Base-by-base conservation (phyloP, 92 coral and sea anemone species). In the Muricea muricata region DNA sequence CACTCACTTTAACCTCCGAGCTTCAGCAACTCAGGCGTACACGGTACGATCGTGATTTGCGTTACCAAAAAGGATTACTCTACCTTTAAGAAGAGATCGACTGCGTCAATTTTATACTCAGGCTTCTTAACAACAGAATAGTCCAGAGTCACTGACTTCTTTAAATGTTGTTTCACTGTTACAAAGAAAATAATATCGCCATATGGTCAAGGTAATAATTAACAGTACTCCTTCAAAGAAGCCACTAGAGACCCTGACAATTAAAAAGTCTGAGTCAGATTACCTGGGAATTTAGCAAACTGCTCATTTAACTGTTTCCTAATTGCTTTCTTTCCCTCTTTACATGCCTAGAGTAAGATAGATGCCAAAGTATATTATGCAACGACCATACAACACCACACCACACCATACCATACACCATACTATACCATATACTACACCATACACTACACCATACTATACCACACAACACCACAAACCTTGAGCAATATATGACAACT, bases 181-280 rank as follows among this genome's bases (percentile, higher is more conserved):
- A 37, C 42, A 37, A 37, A 4, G 9, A n/a, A n/a, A n/a, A n/a
- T n/a, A n/a, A n/a, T n/a, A n/a, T n/a, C n/a, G n/a, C n/a, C n/a
- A n/a, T n/a, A n/a, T n/a, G n/a, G n/a, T n/a, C n/a, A n/a, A n/a
- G n/a, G n/a, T n/a, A n/a, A n/a, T n/a, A n/a, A n/a, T n/a, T n/a
- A n/a, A n/a, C n/a, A n/a, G n/a, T n/a, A n/a, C n/a, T n/a, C n/a
- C n/a, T n/a, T n/a, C n/a, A n/a, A n/a, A n/a, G n/a, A n/a, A n/a
- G n/a, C n/a, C n/a, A n/a, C n/a, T n/a, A n/a, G 86, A 90, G 14
- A 74, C 55, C 20, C 78, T 89, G 69, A 90, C 91, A 21, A 90
- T 90, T 0, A 93, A 90, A 47, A 75, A 92, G n/a, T n/a, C n/a
- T n/a, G n/a, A 57, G 75, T 15, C 63, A 7, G 87, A 26, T 52